Evolutionary conservation across 2,888 invertebrate genomes (phyloP).

Genomic region (Atethmia centrago): DNA sequence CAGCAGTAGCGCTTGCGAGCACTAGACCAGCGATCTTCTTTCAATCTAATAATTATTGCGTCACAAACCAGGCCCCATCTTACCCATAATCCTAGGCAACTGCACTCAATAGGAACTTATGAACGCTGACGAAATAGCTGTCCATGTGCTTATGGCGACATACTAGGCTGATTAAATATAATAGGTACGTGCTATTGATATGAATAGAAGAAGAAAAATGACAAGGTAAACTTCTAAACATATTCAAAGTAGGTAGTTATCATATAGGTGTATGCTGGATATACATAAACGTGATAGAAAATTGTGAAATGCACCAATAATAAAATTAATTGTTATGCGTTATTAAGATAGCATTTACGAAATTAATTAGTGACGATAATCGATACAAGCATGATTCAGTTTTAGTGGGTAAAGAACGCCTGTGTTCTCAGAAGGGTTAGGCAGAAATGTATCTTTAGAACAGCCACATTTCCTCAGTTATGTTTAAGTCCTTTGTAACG

Average conservation of each 20-base stretch:
- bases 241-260: not conserved
- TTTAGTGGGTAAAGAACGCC: not conserved
- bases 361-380: not conserved
- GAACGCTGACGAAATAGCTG: not conserved
- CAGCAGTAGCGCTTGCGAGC: no score
- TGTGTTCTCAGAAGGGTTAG: no score
- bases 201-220: not conserved
- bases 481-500: no score
- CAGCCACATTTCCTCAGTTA: no score
- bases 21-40: no score
- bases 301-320: not conserved
- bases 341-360: not conserved
- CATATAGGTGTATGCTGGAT: not conserved
- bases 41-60: not conserved
- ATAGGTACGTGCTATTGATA: slow-evolving; percentile 2
- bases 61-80: not conserved
- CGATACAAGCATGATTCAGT: no score
- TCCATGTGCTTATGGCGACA: not conserved
- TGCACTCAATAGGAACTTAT: no score
- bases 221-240: not conserved
- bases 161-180: not conserved
- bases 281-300: not conserved
- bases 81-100: not conserved
- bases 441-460: no score
- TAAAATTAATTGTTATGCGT: not conserved